Base-by-base conservation (phyloP, 2,888 invertebrate genomes). In the Bembecia ichneumoniformis region DNA sequence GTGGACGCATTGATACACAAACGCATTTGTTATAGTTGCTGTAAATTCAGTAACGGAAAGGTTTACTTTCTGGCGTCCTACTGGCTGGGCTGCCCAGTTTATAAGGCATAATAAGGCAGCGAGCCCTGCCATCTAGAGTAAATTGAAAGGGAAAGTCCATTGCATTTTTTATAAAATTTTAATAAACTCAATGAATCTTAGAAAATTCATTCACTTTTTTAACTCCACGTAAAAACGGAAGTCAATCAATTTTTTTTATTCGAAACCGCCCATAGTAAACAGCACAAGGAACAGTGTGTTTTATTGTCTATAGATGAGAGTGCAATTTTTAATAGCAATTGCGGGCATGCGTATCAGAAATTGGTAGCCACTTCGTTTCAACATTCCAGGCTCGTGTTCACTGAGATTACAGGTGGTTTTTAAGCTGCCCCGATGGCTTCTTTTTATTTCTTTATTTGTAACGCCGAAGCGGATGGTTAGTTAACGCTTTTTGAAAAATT, bases 341-440 rank as follows among this genome's bases (percentile, higher is more conserved):
- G 47, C 43, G 43, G 49, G 20, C 59, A 59, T 68, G 76, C 73
- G 77, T 83, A 82, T 79, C 75, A 64, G 62, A 73, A 70, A 74
- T 74, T 79, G 81, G 84, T 81, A 83, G 83, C 82, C 63, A 64
- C 62, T 73, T 72, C 67, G 60, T 76, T 79, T 76, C 81, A 73
- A 83, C 80, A 86, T 84, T 86, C 84, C 82, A 61, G 52, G 55
- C 55, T 60, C 62, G 60, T 56, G 74, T 77, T 79, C 74, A 71
- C 79, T 83, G 81, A 77, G 68, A 78, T 79, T 73, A 74, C 68
- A 66, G 74, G 72, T 71, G 71, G 65, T 77, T 80, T 77, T 77
- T 77, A 77, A 82, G 79, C 79, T 77, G 78, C 77, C 66, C 28
- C 2, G 2, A 28, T 28, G 28, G 62, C 72, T 57, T 71, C 73